phyloP scores from a whole-genome alignment of 2,797 vertebrate species.

The Emydoidea blandingii region DNA sequence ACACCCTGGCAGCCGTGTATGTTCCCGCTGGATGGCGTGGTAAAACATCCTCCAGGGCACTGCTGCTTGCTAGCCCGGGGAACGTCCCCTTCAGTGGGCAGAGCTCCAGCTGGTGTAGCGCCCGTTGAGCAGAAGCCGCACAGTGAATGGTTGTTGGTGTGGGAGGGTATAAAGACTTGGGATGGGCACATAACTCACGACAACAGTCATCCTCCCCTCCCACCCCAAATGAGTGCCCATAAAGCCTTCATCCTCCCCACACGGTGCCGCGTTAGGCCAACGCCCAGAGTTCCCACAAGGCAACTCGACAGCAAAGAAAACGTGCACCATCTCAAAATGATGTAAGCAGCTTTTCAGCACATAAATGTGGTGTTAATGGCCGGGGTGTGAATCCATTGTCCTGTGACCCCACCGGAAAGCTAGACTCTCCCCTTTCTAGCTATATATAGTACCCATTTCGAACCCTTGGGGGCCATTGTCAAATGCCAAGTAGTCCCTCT shows the following conservation, averaged over 20 bases:
- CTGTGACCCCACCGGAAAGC: not conserved
- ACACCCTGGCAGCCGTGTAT: not conserved
- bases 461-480: not conserved
- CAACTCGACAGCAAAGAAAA: not conserved
- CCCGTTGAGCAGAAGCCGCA: not conserved
- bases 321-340: not conserved
- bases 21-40: too few species aligned
- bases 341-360: not conserved
- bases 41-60: not conserved
- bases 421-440: not conserved
- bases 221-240: not conserved
- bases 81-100: not conserved
- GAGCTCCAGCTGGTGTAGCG: not conserved
- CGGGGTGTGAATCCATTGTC: too few species aligned
- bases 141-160: not conserved
- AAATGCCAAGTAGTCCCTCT: not conserved
- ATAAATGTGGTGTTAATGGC: not conserved
- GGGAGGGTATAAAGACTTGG: not conserved
- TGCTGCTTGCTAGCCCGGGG: not conserved
- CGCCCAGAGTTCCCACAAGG: not conserved
- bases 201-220: not conserved
- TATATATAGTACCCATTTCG: not conserved
- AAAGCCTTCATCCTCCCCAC: not conserved
- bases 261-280: not conserved
- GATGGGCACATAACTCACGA: not conserved